These are phyloP conservation scores for Turritopsis dohrnii DNA, from an alignment of 30 jellyfish, hydroid and myxozoan genomes.

Conservation along the genomic window DNA sequence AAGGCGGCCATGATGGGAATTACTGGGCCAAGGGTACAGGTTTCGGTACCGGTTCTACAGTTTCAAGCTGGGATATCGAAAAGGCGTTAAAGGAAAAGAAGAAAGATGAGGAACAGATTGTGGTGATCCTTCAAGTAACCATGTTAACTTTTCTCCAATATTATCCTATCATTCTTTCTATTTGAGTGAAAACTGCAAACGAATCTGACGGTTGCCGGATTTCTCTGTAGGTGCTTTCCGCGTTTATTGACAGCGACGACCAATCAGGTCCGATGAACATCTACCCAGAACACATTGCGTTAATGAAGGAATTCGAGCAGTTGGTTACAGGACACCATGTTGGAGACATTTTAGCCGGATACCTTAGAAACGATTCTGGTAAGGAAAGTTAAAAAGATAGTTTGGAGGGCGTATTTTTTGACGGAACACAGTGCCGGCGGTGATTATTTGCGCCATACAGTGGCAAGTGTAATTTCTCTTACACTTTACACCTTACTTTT, in stretches of 20 bases:
- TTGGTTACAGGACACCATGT: conserved; percentile 43
- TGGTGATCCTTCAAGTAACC: conserved; percentile 55
- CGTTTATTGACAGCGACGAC: conserved; percentile 7
- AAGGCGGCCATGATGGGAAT: conserved; percentile 2
- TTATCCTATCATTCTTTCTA: no score
- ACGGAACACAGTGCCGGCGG: neutral
- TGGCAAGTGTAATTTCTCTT: no score
- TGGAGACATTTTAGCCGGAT: conserved; percentile 56
- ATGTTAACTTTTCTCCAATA: neutral
- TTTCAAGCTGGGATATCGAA: conserved; percentile 89
- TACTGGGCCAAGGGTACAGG: conserved; percentile 99
- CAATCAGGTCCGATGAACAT: neutral
- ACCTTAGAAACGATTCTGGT: conserved; percentile 92
- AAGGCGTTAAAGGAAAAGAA: conserved; percentile 73
- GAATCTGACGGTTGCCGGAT: neutral
- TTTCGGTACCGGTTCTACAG: conserved; percentile 95
- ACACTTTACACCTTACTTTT: no score
- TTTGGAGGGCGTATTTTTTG: no score
- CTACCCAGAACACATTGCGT: neutral
- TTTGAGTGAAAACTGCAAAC: no score
- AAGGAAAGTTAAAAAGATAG: neutral
- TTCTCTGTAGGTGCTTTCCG: neutral
- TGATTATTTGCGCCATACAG: conserved; percentile 3
- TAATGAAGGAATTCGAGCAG: conserved; percentile 39
- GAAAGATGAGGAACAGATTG: conserved; percentile 83